phyloP scores from a whole-genome alignment of 30 jellyfish, hydroid and myxozoan species.

The Mastigias papua region DNA sequence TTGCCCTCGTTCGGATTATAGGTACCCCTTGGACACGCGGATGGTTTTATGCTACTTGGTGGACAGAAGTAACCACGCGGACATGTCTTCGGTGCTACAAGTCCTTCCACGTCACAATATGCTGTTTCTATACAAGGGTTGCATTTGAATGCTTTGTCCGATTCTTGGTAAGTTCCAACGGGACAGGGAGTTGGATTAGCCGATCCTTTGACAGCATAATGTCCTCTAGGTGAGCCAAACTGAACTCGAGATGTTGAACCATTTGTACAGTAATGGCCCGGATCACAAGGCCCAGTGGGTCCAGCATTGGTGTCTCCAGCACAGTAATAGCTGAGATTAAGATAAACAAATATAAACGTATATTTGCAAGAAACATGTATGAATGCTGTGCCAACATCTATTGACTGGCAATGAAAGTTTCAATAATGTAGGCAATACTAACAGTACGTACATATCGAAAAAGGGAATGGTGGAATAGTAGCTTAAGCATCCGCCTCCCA shows the following conservation, averaged over 20 bases:
- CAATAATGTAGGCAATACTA: too few species aligned
- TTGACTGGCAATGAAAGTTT: too few species aligned
- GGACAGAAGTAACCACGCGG: conserved; percentile 95
- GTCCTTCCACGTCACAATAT: conserved; percentile 93
- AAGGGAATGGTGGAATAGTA: too few species aligned
- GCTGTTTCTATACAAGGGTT: conserved; percentile 85
- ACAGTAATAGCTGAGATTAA: conserved; percentile 81
- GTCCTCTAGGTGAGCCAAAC: conserved; percentile 78
- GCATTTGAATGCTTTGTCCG: conserved; percentile 85
- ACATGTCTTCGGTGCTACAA: conserved; percentile 79
- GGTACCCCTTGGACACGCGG: conserved; percentile 96
- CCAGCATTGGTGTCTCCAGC: conserved; percentile 95
- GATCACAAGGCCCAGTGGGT: conserved; percentile 99
- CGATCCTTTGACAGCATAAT: conserved; percentile 83
- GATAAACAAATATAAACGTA: not conserved
- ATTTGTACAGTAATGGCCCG: conserved; percentile 91
- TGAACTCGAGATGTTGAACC: conserved; percentile 87
- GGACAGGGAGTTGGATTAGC: conserved; percentile 89
- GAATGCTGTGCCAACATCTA: too few species aligned
- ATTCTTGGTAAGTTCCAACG: conserved; percentile 86
- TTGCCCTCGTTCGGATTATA: conserved; percentile 82
- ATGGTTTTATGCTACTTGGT: conserved; percentile 66
- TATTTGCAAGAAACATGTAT: too few species aligned
- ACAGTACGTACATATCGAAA: too few species aligned
- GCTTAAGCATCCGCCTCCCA: too few species aligned